These are phyloP conservation scores for Lepus townsendii DNA, from an alignment of 2,797 vertebrate genomes.

Conservation along the genomic window DNA sequence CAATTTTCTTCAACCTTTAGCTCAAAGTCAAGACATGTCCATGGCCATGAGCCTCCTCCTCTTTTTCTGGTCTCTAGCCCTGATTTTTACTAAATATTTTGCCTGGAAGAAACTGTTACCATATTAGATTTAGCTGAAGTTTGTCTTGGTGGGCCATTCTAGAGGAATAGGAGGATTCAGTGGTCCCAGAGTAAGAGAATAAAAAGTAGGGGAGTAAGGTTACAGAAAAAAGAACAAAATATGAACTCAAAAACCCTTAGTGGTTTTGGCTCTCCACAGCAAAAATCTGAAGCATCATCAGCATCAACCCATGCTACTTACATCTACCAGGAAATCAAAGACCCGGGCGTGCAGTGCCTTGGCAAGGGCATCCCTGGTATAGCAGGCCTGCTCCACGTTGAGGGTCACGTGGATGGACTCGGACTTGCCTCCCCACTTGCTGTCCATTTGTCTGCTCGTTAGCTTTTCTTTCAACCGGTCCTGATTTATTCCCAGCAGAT, in stretches of 20 bases:
- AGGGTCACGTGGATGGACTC: constrained; percentile 98
- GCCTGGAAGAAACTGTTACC: not conserved
- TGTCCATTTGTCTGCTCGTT: constrained; percentile 99
- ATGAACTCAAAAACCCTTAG: not conserved
- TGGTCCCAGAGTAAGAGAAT: not conserved
- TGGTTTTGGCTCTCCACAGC: no score
- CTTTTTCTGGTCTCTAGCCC: not conserved
- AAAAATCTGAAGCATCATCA: not conserved
- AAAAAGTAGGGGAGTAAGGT: not conserved
- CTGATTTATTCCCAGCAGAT: constrained; percentile 97
- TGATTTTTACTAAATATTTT: not conserved
- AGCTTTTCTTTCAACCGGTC: constrained; percentile 96
- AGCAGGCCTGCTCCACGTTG: constrained; percentile 98
- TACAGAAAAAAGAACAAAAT: not conserved
- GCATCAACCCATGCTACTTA: constrained; percentile 83
- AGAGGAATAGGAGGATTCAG: not conserved
- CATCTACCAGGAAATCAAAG: constrained; percentile 98
- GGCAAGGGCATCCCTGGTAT: constrained; percentile 97
- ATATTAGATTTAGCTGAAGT: not conserved
- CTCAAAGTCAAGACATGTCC: not conserved
- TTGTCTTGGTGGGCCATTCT: not conserved
- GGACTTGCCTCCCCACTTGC: constrained; percentile 97
- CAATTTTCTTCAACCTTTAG: not conserved
- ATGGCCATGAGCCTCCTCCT: not conserved
- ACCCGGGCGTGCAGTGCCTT: constrained; percentile 97